Conservation (phyloP, 2,888 invertebrate species). For the Eledone cirrhosa region DNA sequence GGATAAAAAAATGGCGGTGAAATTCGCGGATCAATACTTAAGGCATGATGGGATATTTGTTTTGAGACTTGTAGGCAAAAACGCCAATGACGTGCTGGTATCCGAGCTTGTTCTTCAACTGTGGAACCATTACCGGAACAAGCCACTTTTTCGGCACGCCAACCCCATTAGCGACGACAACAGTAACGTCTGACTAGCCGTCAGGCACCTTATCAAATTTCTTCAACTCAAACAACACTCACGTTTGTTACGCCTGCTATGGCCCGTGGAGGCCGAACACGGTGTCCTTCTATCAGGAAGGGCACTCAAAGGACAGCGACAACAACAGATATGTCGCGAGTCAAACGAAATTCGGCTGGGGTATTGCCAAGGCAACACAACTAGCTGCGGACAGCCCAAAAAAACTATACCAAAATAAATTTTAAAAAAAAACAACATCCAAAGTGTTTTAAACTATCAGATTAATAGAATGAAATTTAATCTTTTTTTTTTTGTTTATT, state of each 20-base stretch:
- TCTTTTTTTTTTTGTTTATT: background rate
- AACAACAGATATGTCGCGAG: background rate
- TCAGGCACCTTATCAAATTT: constrained; percentile 52
- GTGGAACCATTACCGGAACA: constrained; percentile 64
- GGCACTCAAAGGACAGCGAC: constrained; percentile 5
- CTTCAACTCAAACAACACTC: constrained; percentile 53
- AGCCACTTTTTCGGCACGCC: constrained; percentile 59
- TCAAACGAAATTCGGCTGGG: background rate
- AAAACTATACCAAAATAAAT: constrained; percentile 22
- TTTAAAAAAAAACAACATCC: too few relatives aligned
- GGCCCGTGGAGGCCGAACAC: constrained; percentile 11
- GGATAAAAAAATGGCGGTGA: constrained; percentile 61
- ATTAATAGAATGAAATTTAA: background rate
- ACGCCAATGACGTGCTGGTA: constrained; percentile 66
- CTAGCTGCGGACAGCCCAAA: constrained; percentile 22
- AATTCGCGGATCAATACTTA: constrained; percentile 65
- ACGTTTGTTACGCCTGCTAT: constrained; percentile 17
- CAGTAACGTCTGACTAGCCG: constrained; percentile 63
- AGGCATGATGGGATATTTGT: constrained; percentile 66
- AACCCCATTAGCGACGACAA: constrained; percentile 62
- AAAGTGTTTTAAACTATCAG: too few relatives aligned
- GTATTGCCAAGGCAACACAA: constrained; percentile 12
- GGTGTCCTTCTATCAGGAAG: constrained; percentile 8
- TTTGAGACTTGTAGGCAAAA: constrained; percentile 64
- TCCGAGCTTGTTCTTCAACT: constrained; percentile 65